Base-by-base conservation (phyloP, 2,888 invertebrate genomes). In the Polymixis lichenea region DNA sequence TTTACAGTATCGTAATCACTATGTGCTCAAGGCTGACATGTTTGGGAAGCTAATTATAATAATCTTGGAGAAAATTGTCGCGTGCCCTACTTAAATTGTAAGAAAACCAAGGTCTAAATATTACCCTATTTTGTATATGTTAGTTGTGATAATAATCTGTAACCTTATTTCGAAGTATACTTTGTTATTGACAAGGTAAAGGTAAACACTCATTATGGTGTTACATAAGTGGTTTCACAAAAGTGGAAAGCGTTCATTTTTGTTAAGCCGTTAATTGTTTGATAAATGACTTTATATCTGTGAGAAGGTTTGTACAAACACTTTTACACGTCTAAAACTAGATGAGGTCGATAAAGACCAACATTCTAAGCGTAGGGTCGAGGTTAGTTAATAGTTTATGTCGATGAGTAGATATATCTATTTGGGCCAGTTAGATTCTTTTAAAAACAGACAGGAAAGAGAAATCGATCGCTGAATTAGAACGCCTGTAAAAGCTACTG, bases 11-110 rank as follows among this genome's bases (percentile, higher is more conserved):
- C 28, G 56, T 64, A 64, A 80, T 64, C 51, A 38, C 67, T 43
- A 25, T 43, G 68, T 66, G 55, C n/a, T 53, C 75, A 77, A 78
- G 58, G 67, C n/a, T 70, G 25, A 19, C 62, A 71, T 67, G 67
- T 83, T 79, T 64, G 68, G 71, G 19, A n/a, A 75, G 53, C 83
- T 83, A 71, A 83, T 82, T 80, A 84, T 80, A 83, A 72, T 75
- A 83, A 83, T 80, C 72, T 76, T 28, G n/a, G n/a, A 62, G 62
- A 53, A 66, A 78, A 64, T 22, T 55, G 69, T 80, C 51, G 83
- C 83, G 84, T 82, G 83, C 56, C 25, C 11, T 51, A 76, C 56
- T 71, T 46, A 68, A 65, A 71, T 83, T 75, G 79, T 79, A 56
- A 32, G 28, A 13, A 71, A 64, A 32, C 58, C 79, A 82, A 82